Evolutionary conservation across 2,888 invertebrate species (phyloP), one percentile per base, ranked within the genome.

Genomic region (Eilema caniola): DNA sequence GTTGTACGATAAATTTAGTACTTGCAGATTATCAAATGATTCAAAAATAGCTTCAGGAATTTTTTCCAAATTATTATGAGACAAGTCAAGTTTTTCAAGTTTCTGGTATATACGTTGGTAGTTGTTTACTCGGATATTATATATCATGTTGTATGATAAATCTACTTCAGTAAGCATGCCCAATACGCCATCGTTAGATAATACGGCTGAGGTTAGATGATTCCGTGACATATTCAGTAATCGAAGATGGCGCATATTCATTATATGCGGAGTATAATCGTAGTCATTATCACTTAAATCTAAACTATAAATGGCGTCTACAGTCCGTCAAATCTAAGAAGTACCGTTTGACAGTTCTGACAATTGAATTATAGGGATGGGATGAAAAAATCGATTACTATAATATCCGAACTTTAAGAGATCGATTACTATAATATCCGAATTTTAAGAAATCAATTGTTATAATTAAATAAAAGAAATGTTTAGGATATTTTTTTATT

Each of bases 1-100:
- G 71, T 93, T 93, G 66, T 90, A 71, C 2, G 92, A 91, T 7
- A 93, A 73, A 78, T 92, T 89, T 72, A 93, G 81, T 33, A 62
- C 79, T 73, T 83, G 78, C 24, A 93, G 75, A 37, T 86, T 71
- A 23, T 75, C 70, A 11, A 90, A 85, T 41, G 69, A 70, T 56
- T 86, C 85, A 66, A 93, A 93, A 41, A 84, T 70, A 8, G 82
- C 83, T 11, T 89, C 88, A 5, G 87, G 80, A 41, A 93, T 74
- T 23, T 75, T 67, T 0, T 80, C 76, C 3, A 93, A 69, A 64
- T 85, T 74, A 75, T 93, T 93, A 67, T 90, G 77, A 0, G 92
- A 89, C 24, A 93, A 73, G 67, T 91, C 86, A 20, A 93, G 74
- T 37, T 70, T 84, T 47, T 74, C 79, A 28, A 93, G 72, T 0